A percentile compares a stretch with the other conserved stretches of the same genome.
Evolutionary conservation across 2,113 vertebrate species (phyloP).

Genomic region (Serilophus lunatus): DNA sequence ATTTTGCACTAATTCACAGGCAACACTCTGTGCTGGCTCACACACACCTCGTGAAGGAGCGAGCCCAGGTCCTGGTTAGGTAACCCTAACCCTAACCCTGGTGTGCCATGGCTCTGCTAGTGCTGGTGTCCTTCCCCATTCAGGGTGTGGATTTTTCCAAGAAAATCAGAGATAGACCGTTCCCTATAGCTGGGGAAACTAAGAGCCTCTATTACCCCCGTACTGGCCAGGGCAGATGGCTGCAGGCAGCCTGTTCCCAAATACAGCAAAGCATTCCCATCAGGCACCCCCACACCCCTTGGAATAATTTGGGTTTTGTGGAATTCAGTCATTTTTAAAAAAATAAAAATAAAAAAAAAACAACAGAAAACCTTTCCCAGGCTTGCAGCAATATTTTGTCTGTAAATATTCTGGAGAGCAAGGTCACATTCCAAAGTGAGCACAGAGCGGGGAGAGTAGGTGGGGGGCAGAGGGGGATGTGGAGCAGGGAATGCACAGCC

Average conservation of each 20-base stretch:
- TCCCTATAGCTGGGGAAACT: not conserved
- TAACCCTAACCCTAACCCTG: too few relatives aligned
- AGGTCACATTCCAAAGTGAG: conserved; percentile 60
- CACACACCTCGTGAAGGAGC: not conserved
- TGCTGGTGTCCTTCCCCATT: not conserved
- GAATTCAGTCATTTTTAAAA: not conserved
- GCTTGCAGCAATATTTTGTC: conserved; percentile 56
- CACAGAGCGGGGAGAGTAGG: not conserved
- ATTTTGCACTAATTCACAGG: not conserved
- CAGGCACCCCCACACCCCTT: not conserved
- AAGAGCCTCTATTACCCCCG: not conserved
- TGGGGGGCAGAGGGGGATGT: not conserved
- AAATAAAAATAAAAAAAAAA: not conserved
- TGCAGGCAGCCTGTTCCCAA: not conserved
- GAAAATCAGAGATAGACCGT: not conserved
- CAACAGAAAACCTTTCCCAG: not conserved
- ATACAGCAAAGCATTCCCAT: not conserved
- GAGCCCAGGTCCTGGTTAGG: not conserved
- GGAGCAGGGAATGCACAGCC: not conserved
- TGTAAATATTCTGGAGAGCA: conserved; percentile 56
- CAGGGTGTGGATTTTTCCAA: not conserved
- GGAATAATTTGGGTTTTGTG: not conserved
- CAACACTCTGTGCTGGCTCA: rapidly evolving
- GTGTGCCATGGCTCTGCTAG: not conserved
- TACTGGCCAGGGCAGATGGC: not conserved